Evolutionary conservation across 2,888 invertebrate genomes (phyloP).

Genomic region (Agrotis ipsilon): DNA sequence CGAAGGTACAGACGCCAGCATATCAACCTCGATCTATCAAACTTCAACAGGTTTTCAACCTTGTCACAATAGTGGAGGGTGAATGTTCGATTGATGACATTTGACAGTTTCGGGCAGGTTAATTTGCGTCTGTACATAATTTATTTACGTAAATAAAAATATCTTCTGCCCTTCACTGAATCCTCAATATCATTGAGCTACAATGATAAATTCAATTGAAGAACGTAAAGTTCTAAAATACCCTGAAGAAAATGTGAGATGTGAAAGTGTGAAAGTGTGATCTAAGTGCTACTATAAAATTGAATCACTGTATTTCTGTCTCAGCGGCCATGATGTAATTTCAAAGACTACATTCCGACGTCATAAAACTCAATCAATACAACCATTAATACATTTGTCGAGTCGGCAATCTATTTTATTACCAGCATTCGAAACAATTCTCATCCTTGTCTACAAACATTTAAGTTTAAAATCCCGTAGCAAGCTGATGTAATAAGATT

Average conservation of each 20-base stretch:
- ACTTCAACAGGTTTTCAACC: too few species aligned
- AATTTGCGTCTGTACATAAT: too few species aligned
- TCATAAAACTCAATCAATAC: slow-evolving; percentile 70
- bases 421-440: slow-evolving; percentile 20
- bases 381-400: slow-evolving; percentile 68
- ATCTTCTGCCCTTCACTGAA: too few species aligned
- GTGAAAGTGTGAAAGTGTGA: too few species aligned
- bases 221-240: slow-evolving; percentile 14
- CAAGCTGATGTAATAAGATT: slow-evolving; percentile 51
- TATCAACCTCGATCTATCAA: too few species aligned
- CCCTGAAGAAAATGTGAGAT: slow-evolving; percentile 38
- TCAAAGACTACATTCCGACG: slow-evolving; percentile 56
- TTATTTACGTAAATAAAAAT: too few species aligned
- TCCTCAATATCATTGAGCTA: too few species aligned
- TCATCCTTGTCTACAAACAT: slow-evolving; percentile 10
- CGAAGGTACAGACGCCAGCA: too few species aligned
- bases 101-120: too few species aligned
- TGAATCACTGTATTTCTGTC: slow-evolving; percentile 45
- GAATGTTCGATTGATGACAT: too few species aligned
- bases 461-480: slow-evolving; percentile 36
- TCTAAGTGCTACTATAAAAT: slow-evolving; percentile 59
- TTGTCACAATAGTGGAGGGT: too few species aligned
- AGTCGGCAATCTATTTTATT: slow-evolving; percentile 65
- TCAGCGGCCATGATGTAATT: slow-evolving; percentile 48
- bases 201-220: slow-evolving; percentile 2